Evolutionary conservation across 2,888 invertebrate genomes (phyloP), one percentile per base, ranked within the genome.

Genomic region (Drosophila ezoana): DNA sequence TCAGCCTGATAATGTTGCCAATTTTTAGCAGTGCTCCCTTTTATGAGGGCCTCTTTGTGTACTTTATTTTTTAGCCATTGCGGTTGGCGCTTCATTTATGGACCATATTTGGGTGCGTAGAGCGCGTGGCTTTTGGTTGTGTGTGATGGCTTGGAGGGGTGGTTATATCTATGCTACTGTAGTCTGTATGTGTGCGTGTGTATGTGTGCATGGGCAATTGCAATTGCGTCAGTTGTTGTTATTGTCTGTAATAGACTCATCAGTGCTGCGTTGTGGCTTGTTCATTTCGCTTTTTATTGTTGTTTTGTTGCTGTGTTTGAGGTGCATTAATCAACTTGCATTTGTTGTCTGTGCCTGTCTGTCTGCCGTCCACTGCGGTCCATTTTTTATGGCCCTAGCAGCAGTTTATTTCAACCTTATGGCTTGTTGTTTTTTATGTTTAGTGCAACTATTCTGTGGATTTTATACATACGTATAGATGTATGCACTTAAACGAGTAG

Each of bases 31-130:
- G 35, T 58, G 63, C 71, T 66, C 41, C 65, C 64, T 72, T 79
- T 73, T 71, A 77, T 76, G 74, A 61, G 51, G 45, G 37, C 65
- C 63, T 62, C 44, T 51, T 73, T 82, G 67, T 71, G 70, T 70
- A 71, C 73, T 79, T 87, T 78, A 83, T 81, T 85, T 84, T 89
- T 85, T 81, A 84, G 72, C 89, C 85, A 77, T 68, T 88, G 87
- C 76, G 81, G 79, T 78, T 77, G 76, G 72, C 44, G 80, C 60
- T 67, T 48, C 59, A 54, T 81, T 87, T 76, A 76, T 74, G 70
- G 66, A 60, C 66, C 63, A 65, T 59, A 47, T 67, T 87, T 81
- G 66, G 65, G 77, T 87, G 86, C 74, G 72, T 70, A 64, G 20
- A 47, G 45, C 68, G 63, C 69, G 78, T 76, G 70, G 48, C 60